phyloP scores from a whole-genome alignment of 2,888 invertebrate genomes.

The Conistra vaccinii region DNA sequence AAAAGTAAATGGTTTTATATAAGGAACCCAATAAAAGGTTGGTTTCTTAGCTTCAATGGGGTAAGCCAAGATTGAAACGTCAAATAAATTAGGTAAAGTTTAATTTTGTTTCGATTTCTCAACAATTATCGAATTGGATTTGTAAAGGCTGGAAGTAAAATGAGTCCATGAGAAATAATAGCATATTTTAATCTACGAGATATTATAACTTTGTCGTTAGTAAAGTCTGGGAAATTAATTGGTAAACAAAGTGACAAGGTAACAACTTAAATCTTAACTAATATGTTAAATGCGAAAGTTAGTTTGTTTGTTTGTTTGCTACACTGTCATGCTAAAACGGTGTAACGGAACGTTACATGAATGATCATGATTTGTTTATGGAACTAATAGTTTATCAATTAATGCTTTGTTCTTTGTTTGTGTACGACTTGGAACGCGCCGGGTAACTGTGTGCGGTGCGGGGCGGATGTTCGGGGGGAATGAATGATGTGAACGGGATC shows the following conservation, averaged over 20 bases:
- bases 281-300: too few relatives aligned
- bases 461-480: too few relatives aligned
- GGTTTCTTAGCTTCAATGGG: conserved; percentile 21
- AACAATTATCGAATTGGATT: neutral
- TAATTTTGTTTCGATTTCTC: conserved; percentile 19
- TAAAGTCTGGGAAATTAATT: neutral
- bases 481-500: too few relatives aligned
- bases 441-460: too few relatives aligned
- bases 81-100: conserved; percentile 30
- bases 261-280: neutral
- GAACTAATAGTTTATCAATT: too few relatives aligned
- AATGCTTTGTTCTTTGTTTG: too few relatives aligned
- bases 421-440: too few relatives aligned
- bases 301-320: too few relatives aligned
- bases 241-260: neutral
- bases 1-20: conserved; percentile 58
- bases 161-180: neutral
- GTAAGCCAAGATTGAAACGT: conserved; percentile 22
- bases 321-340: too few relatives aligned
- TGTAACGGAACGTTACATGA: too few relatives aligned
- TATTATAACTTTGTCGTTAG: neutral
- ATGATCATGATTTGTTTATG: too few relatives aligned
- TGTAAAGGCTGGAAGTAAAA: neutral
- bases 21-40: conserved; percentile 34
- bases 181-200: neutral